Percentiles rank a stretch among this genome's conserved stretches.
phyloP scores from a whole-genome alignment of 2,888 invertebrate genomes.

The Melipona bicolor region DNA sequence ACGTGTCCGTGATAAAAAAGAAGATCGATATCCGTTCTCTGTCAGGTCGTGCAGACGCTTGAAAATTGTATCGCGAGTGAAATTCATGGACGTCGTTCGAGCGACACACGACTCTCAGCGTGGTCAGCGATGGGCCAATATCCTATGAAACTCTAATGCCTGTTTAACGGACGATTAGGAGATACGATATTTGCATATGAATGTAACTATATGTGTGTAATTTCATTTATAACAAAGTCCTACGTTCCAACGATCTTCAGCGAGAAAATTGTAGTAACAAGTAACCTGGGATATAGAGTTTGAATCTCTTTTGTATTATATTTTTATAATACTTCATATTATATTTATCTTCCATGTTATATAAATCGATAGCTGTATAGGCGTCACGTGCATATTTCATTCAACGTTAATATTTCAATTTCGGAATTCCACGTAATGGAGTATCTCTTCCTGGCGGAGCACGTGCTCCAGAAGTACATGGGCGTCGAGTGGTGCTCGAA shows the following conservation, averaged over 20 bases:
- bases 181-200: background rate
- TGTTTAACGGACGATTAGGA: background rate
- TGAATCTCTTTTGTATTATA: background rate
- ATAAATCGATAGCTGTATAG: background rate
- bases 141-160: conserved; percentile 9
- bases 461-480: background rate
- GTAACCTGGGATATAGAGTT: background rate
- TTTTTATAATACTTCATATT: too few species aligned
- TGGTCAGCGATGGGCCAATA: background rate
- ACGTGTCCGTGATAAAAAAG: conserved; percentile 40
- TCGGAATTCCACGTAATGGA: background rate
- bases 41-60: conserved; percentile 38
- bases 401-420: background rate
- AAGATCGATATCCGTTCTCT: conserved; percentile 45
- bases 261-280: background rate
- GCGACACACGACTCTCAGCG: background rate
- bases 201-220: background rate
- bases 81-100: conserved; percentile 36
- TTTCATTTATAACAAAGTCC: background rate
- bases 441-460: background rate
- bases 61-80: conserved; percentile 38
- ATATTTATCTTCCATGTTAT: background rate
- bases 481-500: conserved; percentile 14
- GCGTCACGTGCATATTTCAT: background rate
- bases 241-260: background rate